Base-by-base conservation (phyloP, 35 echinoderm and acorn worm genomes). In the Eucidaris tribuloides region DNA sequence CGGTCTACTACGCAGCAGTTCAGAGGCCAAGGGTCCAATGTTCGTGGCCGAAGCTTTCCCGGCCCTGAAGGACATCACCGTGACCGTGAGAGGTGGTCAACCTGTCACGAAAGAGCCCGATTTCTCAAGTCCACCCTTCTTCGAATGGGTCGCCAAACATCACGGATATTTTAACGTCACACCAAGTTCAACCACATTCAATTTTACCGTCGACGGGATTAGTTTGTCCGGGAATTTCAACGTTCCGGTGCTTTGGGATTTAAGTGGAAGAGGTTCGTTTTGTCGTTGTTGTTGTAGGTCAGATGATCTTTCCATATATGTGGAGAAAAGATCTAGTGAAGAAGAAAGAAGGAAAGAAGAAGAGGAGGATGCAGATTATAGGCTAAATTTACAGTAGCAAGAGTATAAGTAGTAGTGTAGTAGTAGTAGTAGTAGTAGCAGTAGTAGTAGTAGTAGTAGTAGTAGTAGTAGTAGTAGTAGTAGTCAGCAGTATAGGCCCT, bases 151-250 rank as follows among this genome's bases (percentile, higher is more conserved):
- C 4, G 78, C 89, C 42, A 46, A 50, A 20, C 85, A 44, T 9
- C 80, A 81, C 72, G 94, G 94, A 17, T 92, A 65, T 29, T 97
- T 92, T 72, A 97, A 92, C 27, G 94, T 97, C 15, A 92, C 94
- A 29, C 42, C 55, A 0, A 79, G 80, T 23, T 71, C 61, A n/a
- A 97, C 94, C 1, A 31, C 52, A 0, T 97, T 97, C 39, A 58
- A 89, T 68, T 88, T 97, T 66, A 88, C 89, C 3, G 59, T 92
- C 11, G 62, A 60, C 0, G 89, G 84, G 3, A 44, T 92, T 28
- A 54, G 81, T 3, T 89, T 97, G 59, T 19, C 61, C 24, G 94
- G 89, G 54, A 84, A 57, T 31, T 88, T 97, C 56, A 70, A 79
- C 15, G 24, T n/a, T 18, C 94, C 94, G 7, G 66, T 84, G 11